Evolutionary conservation across 2,113 vertebrate species (phyloP).

Genomic region (Odobenus rosmarus): DNA sequence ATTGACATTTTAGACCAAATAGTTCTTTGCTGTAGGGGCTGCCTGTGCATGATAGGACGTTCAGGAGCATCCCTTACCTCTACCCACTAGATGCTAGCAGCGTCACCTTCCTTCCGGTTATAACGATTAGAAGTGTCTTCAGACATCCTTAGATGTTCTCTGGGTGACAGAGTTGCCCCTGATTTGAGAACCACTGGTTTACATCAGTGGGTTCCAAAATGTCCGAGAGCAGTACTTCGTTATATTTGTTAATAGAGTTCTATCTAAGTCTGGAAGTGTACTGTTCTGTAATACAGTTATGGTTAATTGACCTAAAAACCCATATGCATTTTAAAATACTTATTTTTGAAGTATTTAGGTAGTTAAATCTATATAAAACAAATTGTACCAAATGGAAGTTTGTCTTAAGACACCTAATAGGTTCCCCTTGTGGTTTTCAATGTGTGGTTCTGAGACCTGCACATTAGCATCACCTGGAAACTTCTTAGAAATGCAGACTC

Average conservation of each 20-base stretch:
- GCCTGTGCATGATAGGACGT: background rate
- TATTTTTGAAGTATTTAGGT: background rate
- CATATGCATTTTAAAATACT: background rate
- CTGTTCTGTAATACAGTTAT: background rate
- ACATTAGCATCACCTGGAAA: background rate
- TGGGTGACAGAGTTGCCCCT: background rate
- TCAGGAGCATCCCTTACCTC: background rate
- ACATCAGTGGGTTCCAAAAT: background rate
- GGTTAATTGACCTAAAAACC: background rate
- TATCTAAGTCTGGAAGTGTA: background rate
- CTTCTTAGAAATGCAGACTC: background rate
- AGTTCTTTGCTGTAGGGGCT: background rate
- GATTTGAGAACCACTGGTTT: background rate
- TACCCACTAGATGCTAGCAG: background rate
- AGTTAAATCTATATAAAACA: background rate
- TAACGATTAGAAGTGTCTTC: background rate
- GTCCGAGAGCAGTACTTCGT: background rate
- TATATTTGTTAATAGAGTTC: background rate
- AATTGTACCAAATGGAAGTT: background rate
- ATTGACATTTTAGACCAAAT: background rate
- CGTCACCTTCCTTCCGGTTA: background rate
- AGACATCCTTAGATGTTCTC: background rate
- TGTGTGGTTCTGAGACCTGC: background rate
- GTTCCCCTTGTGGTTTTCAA: background rate
- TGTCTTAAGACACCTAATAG: background rate